Conservation (phyloP, 2,888 invertebrate species). For the Linnaemya tessellans region DNA sequence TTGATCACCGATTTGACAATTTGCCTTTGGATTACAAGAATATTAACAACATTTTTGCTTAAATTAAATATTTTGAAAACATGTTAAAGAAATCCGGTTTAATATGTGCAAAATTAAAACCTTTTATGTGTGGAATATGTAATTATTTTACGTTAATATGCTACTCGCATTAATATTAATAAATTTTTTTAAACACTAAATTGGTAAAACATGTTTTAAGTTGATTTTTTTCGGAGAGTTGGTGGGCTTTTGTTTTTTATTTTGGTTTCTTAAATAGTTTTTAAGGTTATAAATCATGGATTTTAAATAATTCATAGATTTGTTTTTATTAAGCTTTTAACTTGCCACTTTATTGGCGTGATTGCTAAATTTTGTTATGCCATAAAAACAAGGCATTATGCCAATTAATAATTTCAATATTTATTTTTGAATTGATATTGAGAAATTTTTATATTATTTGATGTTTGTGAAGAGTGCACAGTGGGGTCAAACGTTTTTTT, state of each 20-base stretch:
- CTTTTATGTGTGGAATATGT: slow-evolving; percentile 13
- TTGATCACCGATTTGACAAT: slow-evolving; percentile 42
- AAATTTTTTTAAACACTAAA: neutral
- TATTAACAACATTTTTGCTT: slow-evolving; percentile 6
- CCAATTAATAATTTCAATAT: neutral
- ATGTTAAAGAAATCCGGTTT: slow-evolving; percentile 19
- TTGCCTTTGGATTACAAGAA: slow-evolving; percentile 32
- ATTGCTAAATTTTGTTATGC: neutral
- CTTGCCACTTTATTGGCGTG: neutral
- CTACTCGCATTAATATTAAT: slow-evolving; percentile 27
- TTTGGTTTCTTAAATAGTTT: neutral
- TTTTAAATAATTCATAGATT: slow-evolving; percentile 9
- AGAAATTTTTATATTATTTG: too few species aligned
- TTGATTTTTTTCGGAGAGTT: neutral
- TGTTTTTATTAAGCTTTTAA: neutral
- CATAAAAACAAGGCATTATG: neutral
- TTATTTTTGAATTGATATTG: too few species aligned
- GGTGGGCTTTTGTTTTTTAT: too few species aligned
- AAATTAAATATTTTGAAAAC: neutral
- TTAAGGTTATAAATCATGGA: slow-evolving; percentile 3
- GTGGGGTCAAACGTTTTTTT: too few species aligned
- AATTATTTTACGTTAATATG: slow-evolving; percentile 18
- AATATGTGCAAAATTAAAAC: slow-evolving; percentile 17
- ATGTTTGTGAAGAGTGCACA: too few species aligned
- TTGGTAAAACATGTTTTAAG: slow-evolving; percentile 15